These are phyloP conservation scores for Xestia c-nigrum DNA, from an alignment of 2,888 invertebrate species.

Conservation along the genomic window DNA sequence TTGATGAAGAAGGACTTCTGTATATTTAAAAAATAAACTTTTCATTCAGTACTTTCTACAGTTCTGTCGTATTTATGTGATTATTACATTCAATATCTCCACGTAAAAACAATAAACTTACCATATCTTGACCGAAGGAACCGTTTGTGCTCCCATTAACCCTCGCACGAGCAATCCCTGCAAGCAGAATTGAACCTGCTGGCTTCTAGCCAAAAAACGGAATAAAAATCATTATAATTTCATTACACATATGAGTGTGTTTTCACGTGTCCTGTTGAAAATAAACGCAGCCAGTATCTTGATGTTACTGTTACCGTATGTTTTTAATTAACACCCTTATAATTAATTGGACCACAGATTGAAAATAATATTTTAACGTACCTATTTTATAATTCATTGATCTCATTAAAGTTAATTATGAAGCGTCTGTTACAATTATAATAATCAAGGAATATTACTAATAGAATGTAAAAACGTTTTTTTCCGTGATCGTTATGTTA, in stretches of 20 bases:
- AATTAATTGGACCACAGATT: conserved; percentile 19
- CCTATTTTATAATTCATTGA: conserved; percentile 22
- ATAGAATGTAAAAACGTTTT: conserved; percentile 30
- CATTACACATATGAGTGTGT: conserved; percentile 33
- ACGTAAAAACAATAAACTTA: conserved; percentile 20
- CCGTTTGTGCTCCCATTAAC: conserved; percentile 35
- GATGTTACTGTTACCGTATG: not conserved
- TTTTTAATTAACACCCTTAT: conserved; percentile 6
- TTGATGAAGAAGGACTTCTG: not conserved
- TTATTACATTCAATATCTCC: not conserved
- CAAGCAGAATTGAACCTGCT: conserved; percentile 46
- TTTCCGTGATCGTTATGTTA: conserved; percentile 30
- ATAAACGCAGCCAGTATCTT: not conserved
- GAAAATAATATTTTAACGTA: conserved; percentile 4
- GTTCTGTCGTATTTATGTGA: too few species aligned
- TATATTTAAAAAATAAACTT: too few species aligned
- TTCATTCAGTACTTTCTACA: not conserved
- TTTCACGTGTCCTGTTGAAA: conserved; percentile 7
- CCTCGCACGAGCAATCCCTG: conserved; percentile 30
- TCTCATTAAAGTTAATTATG: conserved; percentile 29
- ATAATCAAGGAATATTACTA: conserved; percentile 15
- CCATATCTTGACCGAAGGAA: conserved; percentile 28
- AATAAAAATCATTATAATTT: conserved; percentile 48
- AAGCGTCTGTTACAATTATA: conserved; percentile 33
- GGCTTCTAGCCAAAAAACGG: conserved; percentile 42